Conservation (phyloP, 2,113 vertebrate genomes). For the Stigmatopora nigra region DNA sequence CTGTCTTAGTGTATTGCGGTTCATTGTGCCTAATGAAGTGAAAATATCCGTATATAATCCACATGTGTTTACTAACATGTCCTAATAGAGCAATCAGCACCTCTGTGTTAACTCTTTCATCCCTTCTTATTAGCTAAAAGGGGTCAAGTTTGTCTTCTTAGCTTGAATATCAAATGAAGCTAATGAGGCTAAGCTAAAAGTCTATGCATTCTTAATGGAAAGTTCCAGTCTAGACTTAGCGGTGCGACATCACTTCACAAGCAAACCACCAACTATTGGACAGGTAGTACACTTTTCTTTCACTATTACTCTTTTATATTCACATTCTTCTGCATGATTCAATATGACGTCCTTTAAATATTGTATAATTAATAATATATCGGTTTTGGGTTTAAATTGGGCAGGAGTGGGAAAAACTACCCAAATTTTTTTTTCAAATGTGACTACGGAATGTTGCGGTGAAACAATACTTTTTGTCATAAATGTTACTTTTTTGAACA, state of each 20-base stretch:
- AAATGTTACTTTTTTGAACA: no score
- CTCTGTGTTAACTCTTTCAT: conserved; percentile 54
- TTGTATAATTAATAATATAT: no score
- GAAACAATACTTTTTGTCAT: no score
- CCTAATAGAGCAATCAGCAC: conserved; percentile 66
- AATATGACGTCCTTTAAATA: no score
- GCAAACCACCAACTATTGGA: not conserved
- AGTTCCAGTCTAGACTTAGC: conserved; percentile 61
- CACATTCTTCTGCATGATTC: no score
- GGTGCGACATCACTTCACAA: conserved; percentile 51
- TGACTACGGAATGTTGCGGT: no score
- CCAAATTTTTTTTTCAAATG: no score
- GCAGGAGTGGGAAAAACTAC: no score
- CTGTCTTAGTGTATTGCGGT: not conserved
- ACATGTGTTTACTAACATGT: conserved; percentile 63
- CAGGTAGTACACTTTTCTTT: no score
- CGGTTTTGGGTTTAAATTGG: no score
- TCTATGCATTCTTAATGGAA: conserved; percentile 63
- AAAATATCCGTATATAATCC: conserved; percentile 32
- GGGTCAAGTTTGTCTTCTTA: conserved; percentile 32
- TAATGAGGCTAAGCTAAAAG: conserved; percentile 5
- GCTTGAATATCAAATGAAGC: conserved; percentile 66
- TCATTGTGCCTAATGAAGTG: not conserved
- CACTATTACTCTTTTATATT: no score
- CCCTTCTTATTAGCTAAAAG: conserved; percentile 57